A percentile compares a stretch with the other conserved stretches of the same genome.
phyloP scores from a whole-genome alignment of 1,140 invertebrate species.

The Globodera rostochiensis region DNA sequence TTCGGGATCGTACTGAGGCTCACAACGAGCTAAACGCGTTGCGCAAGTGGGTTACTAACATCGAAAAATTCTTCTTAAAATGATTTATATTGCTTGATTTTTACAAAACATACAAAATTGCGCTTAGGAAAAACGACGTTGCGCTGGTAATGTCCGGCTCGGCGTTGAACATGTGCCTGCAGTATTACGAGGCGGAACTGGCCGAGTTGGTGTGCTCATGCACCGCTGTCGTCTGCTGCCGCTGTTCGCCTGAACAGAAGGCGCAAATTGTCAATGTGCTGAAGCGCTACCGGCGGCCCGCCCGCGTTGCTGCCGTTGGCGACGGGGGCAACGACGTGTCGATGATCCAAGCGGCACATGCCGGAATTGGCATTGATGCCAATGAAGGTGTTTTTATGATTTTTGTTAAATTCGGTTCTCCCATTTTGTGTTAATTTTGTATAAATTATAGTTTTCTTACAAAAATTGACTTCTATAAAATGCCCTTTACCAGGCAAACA shows the following conservation, averaged over 20 bases:
- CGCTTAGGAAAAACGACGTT: conserved; percentile 59
- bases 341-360: conserved; percentile 86
- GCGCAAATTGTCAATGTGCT: conserved; percentile 89
- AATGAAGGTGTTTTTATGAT: conserved; percentile 67
- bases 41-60: conserved; percentile 74
- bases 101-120: not conserved
- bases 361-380: conserved; percentile 89
- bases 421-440: not conserved
- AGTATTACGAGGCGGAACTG: conserved; percentile 92
- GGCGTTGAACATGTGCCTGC: conserved; percentile 74
- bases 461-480: not conserved
- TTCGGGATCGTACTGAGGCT: conserved; percentile 80
- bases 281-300: conserved; percentile 81
- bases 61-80: too few species aligned
- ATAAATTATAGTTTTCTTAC: not conserved
- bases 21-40: conserved; percentile 88
- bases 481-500: conserved; percentile 75
- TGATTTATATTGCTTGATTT: not conserved
- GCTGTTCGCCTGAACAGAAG: conserved; percentile 98
- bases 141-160: conserved; percentile 66
- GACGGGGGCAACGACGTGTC: conserved; percentile 73
- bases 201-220: conserved; percentile 88
- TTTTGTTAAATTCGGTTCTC: not conserved
- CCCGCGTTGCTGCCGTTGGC: conserved; percentile 68
- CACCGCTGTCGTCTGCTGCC: conserved; percentile 83